Base-by-base conservation (phyloP, 2,888 invertebrate species). In the Epistrophe grossulariae region DNA sequence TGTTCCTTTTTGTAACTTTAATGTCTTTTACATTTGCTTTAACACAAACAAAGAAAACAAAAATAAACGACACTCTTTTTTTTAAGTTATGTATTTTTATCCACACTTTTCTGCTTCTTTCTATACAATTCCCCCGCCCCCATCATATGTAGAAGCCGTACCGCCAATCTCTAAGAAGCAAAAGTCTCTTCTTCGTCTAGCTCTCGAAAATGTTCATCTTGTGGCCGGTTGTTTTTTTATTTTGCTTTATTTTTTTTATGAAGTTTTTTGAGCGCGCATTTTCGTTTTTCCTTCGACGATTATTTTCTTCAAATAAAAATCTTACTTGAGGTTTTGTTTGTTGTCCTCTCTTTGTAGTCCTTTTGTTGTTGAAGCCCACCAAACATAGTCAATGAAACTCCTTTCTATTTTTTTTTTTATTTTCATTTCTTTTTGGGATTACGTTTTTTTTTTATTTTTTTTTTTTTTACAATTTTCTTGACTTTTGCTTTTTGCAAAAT, bases 401-500 rank as follows among this genome's bases (percentile, higher is more conserved):
- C 9, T 78, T 79, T 50, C 35, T 48, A 66, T 76, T 43, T 45
- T 13, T 28, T 55, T 66, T 17, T 48, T 43, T 48, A n/a, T n/a
- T n/a, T 45, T n/a, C 1, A n/a, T n/a, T n/a, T n/a, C n/a, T n/a
- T 24, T 24, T 24, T 24, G 17, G 17, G 10, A 17, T 17, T 68
- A 11, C 35, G 8, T 59, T 62, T 64, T 24, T 24, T 2, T 2
- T 24, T 24, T n/a, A n/a, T n/a, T 24, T 24, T 24, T 24, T 24
- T 73, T 38, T 1, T 17, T 48, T 48, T 10, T 24, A 52, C 13
- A 55, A 24, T 62, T 60, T 77, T 71, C 57, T 76, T 70, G 43
- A 43, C 28, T 71, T 76, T 70, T 64, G 38, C 40, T 50, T 80
- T 70, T 84, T 72, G 48, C 43, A 24, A 73, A 68, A 70, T 81